Evolutionary conservation across 2,888 invertebrate species (phyloP).

Genomic region (Drosophila barbarae): DNA sequence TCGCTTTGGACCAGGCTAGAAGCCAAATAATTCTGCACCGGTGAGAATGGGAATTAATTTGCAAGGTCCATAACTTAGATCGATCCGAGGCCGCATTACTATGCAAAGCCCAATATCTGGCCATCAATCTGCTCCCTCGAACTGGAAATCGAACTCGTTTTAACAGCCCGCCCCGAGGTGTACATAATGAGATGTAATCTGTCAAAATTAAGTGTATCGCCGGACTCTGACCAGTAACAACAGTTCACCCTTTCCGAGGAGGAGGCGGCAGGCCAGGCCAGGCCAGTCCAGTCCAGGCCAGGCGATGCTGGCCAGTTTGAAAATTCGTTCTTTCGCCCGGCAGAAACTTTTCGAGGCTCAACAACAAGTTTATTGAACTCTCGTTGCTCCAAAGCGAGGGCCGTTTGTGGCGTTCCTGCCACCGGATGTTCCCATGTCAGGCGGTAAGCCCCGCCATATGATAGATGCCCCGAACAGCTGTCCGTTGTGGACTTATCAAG

Average conservation of each 20-base stretch:
- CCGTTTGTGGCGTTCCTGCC: constrained; percentile 38
- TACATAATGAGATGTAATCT: constrained; percentile 78
- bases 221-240: constrained; percentile 24
- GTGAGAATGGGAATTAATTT: constrained; percentile 62
- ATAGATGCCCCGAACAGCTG: constrained; percentile 64
- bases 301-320: constrained; percentile 36
- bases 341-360: constrained; percentile 45
- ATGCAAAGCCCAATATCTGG: constrained; percentile 65
- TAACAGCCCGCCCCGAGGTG: constrained; percentile 62
- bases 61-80: constrained; percentile 65
- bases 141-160: constrained; percentile 51
- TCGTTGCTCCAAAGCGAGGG: constrained; percentile 44
- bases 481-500: constrained; percentile 57
- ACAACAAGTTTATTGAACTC: constrained; percentile 65
- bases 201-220: constrained; percentile 77
- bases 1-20: constrained; percentile 5
- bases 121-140: constrained; percentile 62
- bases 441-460: constrained; percentile 57
- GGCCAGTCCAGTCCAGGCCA: not conserved
- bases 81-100: constrained; percentile 45
- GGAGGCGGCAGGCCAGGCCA: not conserved
- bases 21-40: constrained; percentile 36
- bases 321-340: constrained; percentile 26
- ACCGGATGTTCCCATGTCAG: constrained; percentile 69
- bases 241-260: constrained; percentile 18